Base-by-base conservation (phyloP, 2,888 invertebrate species). In the Ormyrus nitidulus region DNA sequence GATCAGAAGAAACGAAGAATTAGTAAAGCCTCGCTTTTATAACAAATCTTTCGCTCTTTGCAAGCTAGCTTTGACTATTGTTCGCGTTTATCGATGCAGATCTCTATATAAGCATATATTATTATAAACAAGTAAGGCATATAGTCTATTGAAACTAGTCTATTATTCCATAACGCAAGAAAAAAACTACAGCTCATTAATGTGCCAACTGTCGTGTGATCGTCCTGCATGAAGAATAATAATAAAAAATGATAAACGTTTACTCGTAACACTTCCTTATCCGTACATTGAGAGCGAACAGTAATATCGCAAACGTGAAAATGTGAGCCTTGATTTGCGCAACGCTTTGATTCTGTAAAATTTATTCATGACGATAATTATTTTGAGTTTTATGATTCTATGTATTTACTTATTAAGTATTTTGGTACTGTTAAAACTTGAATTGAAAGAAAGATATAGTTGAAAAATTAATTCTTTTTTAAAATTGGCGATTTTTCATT, bases 171-270 rank as follows among this genome's bases (percentile, higher is more conserved):
- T 69, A 53, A 34, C 2, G 34, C 2, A 34, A 34, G 4, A 34
- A 34, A 5, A 61, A 73, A 73, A 34, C 71, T 34, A n/a, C 68
- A 66, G 61, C 34, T 72, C 59, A 84, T 85, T 82, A 83, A 83
- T 86, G 85, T 86, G 85, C 84, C 84, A 86, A 85, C 84, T 85
- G 83, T 83, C 59, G 75, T 83, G 77, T 84, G 82, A 84, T 83
- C 64, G 70, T 83, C 73, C 69, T 84, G 77, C 73, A 83, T 83
- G 68, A 70, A 64, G 81, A 68, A 72, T 61, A 71, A 51, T 53
- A 68, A 53, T 69, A 79, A 70, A 34, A 58, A 76, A n/a, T 70
- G 49, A 70, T 46, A 72, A 66, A 51, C 46, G 51, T 72, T 56
- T 49, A 77, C 49, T 77, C 70, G 54, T 58, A 51, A 61, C 56